These are phyloP conservation scores for Trematomus loennbergii DNA, from an alignment of 2,113 vertebrate species.

Conservation along the genomic window DNA sequence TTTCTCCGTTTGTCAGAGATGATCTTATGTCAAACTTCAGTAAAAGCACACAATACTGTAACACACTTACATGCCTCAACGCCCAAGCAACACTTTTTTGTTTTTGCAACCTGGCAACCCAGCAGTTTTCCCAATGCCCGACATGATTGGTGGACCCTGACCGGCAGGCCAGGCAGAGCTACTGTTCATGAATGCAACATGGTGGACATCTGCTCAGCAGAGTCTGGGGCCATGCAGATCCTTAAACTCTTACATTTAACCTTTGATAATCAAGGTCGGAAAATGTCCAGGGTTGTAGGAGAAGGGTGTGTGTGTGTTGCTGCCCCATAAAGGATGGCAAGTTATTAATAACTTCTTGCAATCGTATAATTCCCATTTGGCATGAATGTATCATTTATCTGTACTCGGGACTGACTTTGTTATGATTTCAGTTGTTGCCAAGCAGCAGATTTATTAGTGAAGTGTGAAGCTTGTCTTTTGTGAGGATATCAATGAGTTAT, in stretches of 20 bases:
- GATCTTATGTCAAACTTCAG: neutral
- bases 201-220: neutral
- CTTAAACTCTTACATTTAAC: no score
- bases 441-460: constrained; percentile 34
- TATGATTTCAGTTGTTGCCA: constrained; percentile 26
- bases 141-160: neutral
- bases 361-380: neutral
- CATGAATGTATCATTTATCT: constrained; percentile 24
- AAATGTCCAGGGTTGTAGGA: no score
- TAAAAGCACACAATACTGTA: neutral
- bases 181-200: neutral
- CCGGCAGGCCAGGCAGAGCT: neutral
- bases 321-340: neutral
- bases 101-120: neutral
- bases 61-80: neutral
- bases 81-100: neutral
- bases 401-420: neutral
- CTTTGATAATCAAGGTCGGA: no score
- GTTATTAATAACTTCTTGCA: neutral
- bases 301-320: neutral
- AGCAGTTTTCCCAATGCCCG: no score
- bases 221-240: no score
- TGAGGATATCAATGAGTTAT: constrained; percentile 14
- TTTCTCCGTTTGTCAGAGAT: neutral
- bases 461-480: constrained; percentile 66